phyloP scores from a whole-genome alignment of 2,113 vertebrate species.

The Hippotragus niger region DNA sequence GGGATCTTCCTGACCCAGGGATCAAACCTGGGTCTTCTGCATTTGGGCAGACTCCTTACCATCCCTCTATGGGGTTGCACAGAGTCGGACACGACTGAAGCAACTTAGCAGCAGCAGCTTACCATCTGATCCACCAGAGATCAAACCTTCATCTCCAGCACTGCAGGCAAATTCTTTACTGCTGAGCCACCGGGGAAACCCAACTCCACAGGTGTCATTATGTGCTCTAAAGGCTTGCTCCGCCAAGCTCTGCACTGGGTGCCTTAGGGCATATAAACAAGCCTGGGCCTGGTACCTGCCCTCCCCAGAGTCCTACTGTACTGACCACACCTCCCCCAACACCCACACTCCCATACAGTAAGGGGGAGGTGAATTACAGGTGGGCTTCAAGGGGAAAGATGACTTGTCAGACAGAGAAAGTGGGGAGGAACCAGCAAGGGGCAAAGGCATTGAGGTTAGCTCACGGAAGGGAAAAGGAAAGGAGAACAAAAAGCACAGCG shows the following conservation, averaged over 20 bases:
- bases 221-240: not conserved
- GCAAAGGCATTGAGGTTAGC: not conserved
- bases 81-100: no score
- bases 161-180: not conserved
- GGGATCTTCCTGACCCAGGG: not conserved
- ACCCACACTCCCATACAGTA: not conserved
- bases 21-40: not conserved
- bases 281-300: not conserved
- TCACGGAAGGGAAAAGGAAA: not conserved
- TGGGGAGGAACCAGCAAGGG: not conserved
- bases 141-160: not conserved
- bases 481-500: not conserved
- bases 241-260: not conserved
- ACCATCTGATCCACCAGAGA: not conserved
- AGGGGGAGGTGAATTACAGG: not conserved
- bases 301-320: not conserved
- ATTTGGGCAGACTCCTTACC: not conserved
- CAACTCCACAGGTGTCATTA: not conserved
- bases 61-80: not conserved
- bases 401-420: not conserved
- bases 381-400: not conserved
- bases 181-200: not conserved
- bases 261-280: not conserved
- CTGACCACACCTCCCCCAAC: not conserved
- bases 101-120: not conserved